These are phyloP conservation scores for Allobates femoralis DNA, from an alignment of 2,797 vertebrate genomes.

Conservation along the genomic window DNA sequence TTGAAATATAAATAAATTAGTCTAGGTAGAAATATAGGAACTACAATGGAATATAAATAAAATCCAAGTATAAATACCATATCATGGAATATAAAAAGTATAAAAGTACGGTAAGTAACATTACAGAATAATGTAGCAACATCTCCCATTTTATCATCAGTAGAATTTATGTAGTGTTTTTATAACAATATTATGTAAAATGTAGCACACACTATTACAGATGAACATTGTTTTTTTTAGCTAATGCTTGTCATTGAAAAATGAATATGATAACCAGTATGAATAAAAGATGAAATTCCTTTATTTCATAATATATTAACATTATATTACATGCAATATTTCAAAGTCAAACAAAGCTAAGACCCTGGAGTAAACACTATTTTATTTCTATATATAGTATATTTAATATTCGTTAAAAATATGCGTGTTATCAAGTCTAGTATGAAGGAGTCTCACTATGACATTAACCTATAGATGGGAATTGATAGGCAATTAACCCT, in stretches of 20 bases:
- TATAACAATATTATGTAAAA: background rate
- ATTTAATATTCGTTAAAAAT: slow-evolving; percentile 56
- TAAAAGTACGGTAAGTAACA: no score
- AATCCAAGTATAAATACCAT: background rate
- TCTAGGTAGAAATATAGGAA: background rate
- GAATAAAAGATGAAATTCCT: slow-evolving; percentile 86
- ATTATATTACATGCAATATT: slow-evolving; percentile 71
- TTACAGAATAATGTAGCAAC: background rate
- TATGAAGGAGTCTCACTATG: slow-evolving; percentile 28
- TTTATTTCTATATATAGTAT: slow-evolving; percentile 64
- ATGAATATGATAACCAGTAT: slow-evolving; percentile 81
- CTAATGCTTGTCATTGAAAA: slow-evolving; percentile 79
- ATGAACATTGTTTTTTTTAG: slow-evolving; percentile 79
- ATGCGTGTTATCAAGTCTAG: slow-evolving; percentile 35
- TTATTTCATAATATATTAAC: slow-evolving; percentile 82
- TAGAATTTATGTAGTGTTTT: background rate
- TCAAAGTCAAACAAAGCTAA: slow-evolving; percentile 72
- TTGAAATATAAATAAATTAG: background rate
- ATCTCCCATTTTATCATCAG: background rate
- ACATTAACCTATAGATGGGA: slow-evolving; percentile 60
- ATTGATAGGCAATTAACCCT: slow-evolving; percentile 48
- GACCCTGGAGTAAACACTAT: slow-evolving; percentile 64
- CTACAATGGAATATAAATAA: background rate
- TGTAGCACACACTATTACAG: slow-evolving; percentile 68
- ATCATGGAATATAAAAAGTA: background rate